Evolutionary conservation across 1,140 invertebrate species (phyloP), one percentile per base, ranked within the genome.

Genomic region (Platyscapa corneri): DNA sequence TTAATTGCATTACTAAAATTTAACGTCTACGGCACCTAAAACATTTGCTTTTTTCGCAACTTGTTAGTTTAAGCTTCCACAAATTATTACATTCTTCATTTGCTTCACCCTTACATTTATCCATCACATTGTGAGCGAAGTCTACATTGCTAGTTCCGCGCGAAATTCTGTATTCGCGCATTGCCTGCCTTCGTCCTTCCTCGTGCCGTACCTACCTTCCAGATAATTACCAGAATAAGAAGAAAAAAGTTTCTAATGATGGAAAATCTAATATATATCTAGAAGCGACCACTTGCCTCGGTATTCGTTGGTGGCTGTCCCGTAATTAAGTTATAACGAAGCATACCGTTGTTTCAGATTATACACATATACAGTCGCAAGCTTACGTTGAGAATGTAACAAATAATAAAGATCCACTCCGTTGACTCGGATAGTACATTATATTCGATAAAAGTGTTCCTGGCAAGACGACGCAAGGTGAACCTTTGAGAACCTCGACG

Each of bases 241-340:
- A 46, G 42, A 46, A 46, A 91, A 88, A 90, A 90, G 89, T 90
- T 91, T 88, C 87, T 91, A n/a, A 92, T 91, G 90, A 89, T 86
- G 89, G 91, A 89, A 53, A 92, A 93, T 93, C 90, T 91, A 93
- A 92, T 93, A 93, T 91, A 92, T 91, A 90, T 90, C 88, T 88
- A 82, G 82, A 77, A 70, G 84, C 76, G 6, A 49, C 42, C 3
- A 76, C 18, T 46, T 27, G 87, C 86, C 86, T 82, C 49, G 83
- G 64, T 81, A 84, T 84, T 86, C 81, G 53, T 76, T 87, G 87
- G 88, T 90, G 91, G 90, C 90, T 92, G 92, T 92, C 90, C 91
- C 91, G 91, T 93, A 93, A 93, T 93, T 93, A 93, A 93, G 92
- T 93, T 93, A 93, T 92, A 93, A 91, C 88, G 89, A 89, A 89